These are phyloP conservation scores for Polyodon spathula DNA, from an alignment of 2,113 vertebrate genomes.

Conservation along the genomic window DNA sequence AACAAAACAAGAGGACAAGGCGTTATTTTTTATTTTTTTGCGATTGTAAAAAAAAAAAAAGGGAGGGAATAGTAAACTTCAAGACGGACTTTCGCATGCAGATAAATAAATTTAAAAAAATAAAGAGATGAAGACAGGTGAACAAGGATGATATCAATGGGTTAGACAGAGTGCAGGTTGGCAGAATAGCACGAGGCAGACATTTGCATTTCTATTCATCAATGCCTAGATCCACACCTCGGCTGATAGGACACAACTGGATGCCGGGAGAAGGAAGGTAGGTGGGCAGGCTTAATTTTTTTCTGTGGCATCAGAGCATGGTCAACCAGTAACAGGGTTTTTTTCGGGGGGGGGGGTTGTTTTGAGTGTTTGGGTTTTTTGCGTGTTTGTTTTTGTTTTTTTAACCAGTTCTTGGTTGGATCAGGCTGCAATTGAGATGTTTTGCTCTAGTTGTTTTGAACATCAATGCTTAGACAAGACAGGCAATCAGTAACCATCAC, in stretches of 20 bases:
- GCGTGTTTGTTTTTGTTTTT: conserved; percentile 18
- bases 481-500: conserved; percentile 98
- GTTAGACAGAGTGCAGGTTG: conserved; percentile 51
- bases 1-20: conserved; percentile 25
- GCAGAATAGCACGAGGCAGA: conserved; percentile 38
- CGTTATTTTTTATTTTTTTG: conserved; percentile 20
- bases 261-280: conserved; percentile 26
- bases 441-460: conserved; percentile 55
- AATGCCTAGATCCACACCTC: conserved; percentile 38
- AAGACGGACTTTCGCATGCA: conserved; percentile 54
- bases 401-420: conserved; percentile 70
- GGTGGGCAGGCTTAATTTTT: conserved; percentile 38
- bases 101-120: conserved; percentile 33
- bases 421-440: conserved; percentile 99
- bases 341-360: conserved; percentile 15
- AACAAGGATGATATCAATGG: conserved; percentile 41
- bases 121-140: conserved; percentile 30
- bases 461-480: conserved; percentile 89
- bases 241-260: conserved; percentile 38
- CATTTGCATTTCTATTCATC: conserved; percentile 37
- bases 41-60: conserved; percentile 34
- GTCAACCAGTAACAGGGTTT: conserved; percentile 42
- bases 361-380: conserved; percentile 17
- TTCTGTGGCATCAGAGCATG: conserved; percentile 43
- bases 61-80: conserved; percentile 32